Conservation (phyloP, 2,888 invertebrate species). For the Cosmia pyralina region DNA sequence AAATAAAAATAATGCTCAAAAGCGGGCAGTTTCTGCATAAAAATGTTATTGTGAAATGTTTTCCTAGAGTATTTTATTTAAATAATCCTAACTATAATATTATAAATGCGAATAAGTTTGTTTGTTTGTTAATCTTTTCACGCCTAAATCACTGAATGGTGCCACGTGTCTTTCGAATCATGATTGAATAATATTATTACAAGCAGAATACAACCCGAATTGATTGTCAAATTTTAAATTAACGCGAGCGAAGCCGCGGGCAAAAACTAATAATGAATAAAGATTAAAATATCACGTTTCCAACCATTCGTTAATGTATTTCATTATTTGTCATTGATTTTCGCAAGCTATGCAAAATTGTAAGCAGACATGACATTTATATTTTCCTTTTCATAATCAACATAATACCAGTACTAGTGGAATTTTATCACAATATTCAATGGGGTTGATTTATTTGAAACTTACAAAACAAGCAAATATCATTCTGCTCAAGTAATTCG, state of each 20-base stretch:
- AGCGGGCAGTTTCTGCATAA: background rate
- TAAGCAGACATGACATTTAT: background rate
- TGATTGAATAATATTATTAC: too few relatives aligned
- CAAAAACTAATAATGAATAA: background rate
- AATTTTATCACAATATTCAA: slow-evolving; percentile 15
- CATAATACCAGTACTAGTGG: background rate
- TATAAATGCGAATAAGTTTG: too few relatives aligned
- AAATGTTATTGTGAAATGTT: background rate
- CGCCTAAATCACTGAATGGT: too few relatives aligned
- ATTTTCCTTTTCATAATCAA: background rate
- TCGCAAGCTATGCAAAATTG: background rate
- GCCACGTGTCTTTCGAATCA: too few relatives aligned
- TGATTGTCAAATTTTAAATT: too few relatives aligned
- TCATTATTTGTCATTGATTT: background rate
- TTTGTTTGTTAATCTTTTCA: too few relatives aligned
- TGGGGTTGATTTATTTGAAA: slow-evolving; percentile 3
- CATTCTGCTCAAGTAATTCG: slow-evolving; percentile 4
- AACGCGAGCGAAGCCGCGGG: too few relatives aligned
- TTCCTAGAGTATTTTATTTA: background rate
- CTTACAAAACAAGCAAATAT: slow-evolving; percentile 19
- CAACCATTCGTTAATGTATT: background rate
- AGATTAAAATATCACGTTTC: background rate
- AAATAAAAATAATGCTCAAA: background rate
- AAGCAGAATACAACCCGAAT: too few relatives aligned
- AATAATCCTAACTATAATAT: too few relatives aligned